Evolutionary conservation across 2,113 vertebrate genomes (phyloP).

Genomic region (Numida meleagris): DNA sequence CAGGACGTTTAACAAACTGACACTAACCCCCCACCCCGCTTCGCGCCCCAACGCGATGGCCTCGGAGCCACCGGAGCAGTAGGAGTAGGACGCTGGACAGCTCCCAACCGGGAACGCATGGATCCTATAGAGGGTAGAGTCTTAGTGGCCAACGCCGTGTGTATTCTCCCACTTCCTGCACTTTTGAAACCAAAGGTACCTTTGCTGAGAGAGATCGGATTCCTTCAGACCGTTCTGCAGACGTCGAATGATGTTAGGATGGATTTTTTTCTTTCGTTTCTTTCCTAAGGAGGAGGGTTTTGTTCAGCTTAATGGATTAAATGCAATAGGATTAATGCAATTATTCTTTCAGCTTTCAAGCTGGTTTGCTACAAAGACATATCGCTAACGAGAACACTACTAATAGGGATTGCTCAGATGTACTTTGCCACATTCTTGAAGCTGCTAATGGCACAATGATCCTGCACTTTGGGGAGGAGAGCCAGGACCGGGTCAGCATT

Average conservation of each 20-base stretch:
- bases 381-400: background rate
- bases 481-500: background rate
- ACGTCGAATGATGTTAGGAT: background rate
- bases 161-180: constrained; percentile 63
- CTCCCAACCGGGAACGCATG: constrained; percentile 28
- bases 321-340: background rate
- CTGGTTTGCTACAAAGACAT: background rate
- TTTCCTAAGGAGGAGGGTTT: background rate
- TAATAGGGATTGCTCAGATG: background rate
- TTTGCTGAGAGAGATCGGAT: constrained; percentile 1
- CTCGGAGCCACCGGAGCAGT: background rate
- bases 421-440: constrained; percentile 12
- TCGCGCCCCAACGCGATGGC: constrained; percentile 4
- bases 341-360: constrained; percentile 5
- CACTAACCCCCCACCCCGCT: background rate
- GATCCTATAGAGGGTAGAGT: constrained; percentile 25
- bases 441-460: constrained; percentile 14
- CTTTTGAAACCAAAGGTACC: constrained; percentile 81
- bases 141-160: constrained; percentile 9
- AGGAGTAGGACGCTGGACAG: constrained; percentile 18
- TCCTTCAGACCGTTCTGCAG: background rate
- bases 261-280: background rate
- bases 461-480: background rate
- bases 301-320: background rate
- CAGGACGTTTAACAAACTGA: constrained; percentile 40